A percentile compares a stretch with the other conserved stretches of the same genome.
Conservation (phyloP, 2,797 vertebrate genomes). For the Pseudochromis fuscus region DNA sequence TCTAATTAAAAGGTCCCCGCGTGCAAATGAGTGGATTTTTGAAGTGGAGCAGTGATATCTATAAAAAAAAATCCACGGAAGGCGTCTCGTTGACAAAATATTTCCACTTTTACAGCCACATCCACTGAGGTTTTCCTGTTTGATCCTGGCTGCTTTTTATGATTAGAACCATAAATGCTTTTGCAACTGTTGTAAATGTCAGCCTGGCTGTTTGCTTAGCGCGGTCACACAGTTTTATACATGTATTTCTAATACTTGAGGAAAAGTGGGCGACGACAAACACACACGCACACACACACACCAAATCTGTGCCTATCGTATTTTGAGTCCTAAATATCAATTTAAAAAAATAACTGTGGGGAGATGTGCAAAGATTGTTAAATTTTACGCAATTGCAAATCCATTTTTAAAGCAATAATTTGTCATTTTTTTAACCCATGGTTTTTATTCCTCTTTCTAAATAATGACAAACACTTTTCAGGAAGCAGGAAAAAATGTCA, state of each 20-base stretch:
- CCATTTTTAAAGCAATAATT: background rate
- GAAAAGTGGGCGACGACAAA: background rate
- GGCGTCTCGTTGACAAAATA: conserved; percentile 56
- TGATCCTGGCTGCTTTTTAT: conserved; percentile 68
- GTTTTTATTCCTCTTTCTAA: background rate
- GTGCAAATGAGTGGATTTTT: conserved; percentile 43
- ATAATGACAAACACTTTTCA: background rate
- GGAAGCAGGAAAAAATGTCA: background rate
- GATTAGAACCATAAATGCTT: conserved; percentile 70
- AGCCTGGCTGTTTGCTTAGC: conserved; percentile 56
- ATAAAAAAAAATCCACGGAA: conserved; percentile 64
- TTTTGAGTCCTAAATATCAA: background rate
- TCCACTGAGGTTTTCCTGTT: conserved; percentile 62
- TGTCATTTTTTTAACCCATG: no score
- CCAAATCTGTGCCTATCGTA: background rate
- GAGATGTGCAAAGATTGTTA: background rate
- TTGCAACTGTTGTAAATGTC: conserved; percentile 75
- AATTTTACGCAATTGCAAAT: background rate
- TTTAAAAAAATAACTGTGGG: background rate
- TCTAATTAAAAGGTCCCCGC: conserved; percentile 64
- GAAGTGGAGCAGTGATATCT: conserved; percentile 29
- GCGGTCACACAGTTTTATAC: conserved; percentile 52
- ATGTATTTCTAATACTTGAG: conserved; percentile 38
- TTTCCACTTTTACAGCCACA: conserved; percentile 70
- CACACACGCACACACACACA: background rate